Conservation (phyloP, 2,113 vertebrate species). For the Sisor rabdophorus region DNA sequence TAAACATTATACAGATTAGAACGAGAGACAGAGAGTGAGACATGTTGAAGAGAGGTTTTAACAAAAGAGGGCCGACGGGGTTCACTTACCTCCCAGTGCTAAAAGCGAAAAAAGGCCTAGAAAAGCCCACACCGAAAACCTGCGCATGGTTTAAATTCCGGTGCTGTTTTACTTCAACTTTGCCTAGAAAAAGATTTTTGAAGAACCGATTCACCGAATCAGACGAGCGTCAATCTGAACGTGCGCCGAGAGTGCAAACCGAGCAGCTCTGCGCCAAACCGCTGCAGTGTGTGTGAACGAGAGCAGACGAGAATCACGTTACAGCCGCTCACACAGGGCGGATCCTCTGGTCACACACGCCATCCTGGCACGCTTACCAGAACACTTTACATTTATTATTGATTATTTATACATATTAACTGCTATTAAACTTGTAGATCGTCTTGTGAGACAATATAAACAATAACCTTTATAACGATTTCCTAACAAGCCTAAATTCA, state of each 20-base stretch:
- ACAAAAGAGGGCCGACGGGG: slow-evolving; percentile 51
- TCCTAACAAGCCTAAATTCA: too few relatives aligned
- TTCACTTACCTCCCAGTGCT: slow-evolving; percentile 63
- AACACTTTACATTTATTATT: background rate
- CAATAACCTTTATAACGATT: too few relatives aligned
- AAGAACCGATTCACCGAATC: background rate
- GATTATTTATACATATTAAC: background rate
- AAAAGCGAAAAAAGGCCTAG: slow-evolving; percentile 57
- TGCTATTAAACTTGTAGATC: too few relatives aligned
- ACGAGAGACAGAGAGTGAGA: slow-evolving; percentile 15
- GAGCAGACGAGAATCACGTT: slow-evolving; percentile 1
- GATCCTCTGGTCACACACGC: slow-evolving; percentile 1
- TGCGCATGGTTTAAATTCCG: slow-evolving; percentile 42
- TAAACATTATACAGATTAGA: too few relatives aligned
- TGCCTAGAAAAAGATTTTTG: background rate
- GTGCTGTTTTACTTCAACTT: background rate
- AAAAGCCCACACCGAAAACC: slow-evolving; percentile 46
- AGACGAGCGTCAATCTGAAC: background rate
- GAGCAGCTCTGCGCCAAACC: background rate
- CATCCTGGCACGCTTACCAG: background rate
- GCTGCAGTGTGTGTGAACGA: background rate
- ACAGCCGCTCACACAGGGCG: slow-evolving; percentile 7
- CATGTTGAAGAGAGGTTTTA: slow-evolving; percentile 27
- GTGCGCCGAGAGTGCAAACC: background rate
- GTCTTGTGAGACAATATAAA: background rate